phyloP scores from a whole-genome alignment of 2,888 invertebrate species.

The Drosophila paracracens region DNA sequence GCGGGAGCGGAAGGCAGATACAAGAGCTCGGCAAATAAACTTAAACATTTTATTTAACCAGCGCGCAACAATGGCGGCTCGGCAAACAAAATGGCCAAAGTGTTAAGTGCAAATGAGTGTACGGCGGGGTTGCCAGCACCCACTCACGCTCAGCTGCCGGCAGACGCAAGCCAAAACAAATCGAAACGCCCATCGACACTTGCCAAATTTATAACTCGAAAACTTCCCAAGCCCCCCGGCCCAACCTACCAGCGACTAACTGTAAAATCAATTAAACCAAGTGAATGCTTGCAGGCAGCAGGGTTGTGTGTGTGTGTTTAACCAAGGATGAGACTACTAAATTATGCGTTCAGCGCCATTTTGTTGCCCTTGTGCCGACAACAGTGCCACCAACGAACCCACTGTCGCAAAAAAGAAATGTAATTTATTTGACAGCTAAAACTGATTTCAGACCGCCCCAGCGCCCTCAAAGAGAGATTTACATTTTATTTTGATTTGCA shows the following conservation, averaged over 20 bases:
- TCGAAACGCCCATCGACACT: slow-evolving; percentile 65
- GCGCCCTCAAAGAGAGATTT: slow-evolving; percentile 51
- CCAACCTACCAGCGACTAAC: slow-evolving; percentile 31
- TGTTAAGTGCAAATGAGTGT: slow-evolving; percentile 80
- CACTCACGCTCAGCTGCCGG: slow-evolving; percentile 1
- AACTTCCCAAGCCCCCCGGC: slow-evolving; percentile 14
- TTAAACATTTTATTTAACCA: slow-evolving; percentile 55
- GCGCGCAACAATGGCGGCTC: slow-evolving; percentile 60
- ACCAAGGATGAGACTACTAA: slow-evolving; percentile 54
- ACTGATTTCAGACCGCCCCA: slow-evolving; percentile 59
- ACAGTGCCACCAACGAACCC: slow-evolving; percentile 5
- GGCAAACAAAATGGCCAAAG: slow-evolving; percentile 75
- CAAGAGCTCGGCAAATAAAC: slow-evolving; percentile 45
- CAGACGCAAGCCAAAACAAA: slow-evolving; percentile 55
- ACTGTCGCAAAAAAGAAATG: slow-evolving; percentile 46
- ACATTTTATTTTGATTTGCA: slow-evolving; percentile 71
- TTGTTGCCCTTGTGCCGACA: slow-evolving; percentile 40
- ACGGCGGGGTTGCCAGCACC: slow-evolving; percentile 20
- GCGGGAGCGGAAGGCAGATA: neutral
- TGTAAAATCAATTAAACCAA: slow-evolving; percentile 75
- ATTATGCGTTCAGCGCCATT: slow-evolving; percentile 77
- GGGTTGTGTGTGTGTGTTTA: slow-evolving; percentile 24
- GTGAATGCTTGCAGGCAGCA: slow-evolving; percentile 42
- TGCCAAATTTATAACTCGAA: slow-evolving; percentile 65
- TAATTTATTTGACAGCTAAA: slow-evolving; percentile 76